Conservation (phyloP, 2,888 invertebrate genomes). For the Sphaerophoria taeniata region DNA sequence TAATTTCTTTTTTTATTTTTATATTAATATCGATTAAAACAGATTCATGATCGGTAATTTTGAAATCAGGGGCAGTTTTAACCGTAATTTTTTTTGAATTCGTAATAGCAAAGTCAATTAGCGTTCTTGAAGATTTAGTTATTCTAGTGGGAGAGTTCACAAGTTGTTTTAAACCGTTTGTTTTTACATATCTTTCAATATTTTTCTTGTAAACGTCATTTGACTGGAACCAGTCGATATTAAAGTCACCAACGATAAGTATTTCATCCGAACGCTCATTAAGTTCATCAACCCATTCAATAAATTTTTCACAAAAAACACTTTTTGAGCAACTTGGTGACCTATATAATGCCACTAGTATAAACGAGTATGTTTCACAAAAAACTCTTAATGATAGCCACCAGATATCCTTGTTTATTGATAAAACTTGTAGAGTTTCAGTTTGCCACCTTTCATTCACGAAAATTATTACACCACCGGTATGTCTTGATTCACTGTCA, state of each 20-base stretch:
- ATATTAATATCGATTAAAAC: not conserved
- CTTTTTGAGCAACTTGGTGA: too few species aligned
- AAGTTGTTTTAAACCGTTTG: not conserved
- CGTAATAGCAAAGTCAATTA: not conserved
- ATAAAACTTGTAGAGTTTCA: not conserved
- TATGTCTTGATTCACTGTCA: conserved; percentile 18
- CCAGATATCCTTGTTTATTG: not conserved
- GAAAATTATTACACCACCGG: conserved; percentile 24
- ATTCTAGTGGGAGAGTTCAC: not conserved
- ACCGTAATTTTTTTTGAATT: not conserved
- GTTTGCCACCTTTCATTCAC: conserved; percentile 2
- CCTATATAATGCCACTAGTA: too few species aligned
- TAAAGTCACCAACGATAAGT: too few species aligned
- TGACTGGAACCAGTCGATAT: too few species aligned
- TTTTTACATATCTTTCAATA: not conserved
- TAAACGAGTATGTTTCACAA: too few species aligned
- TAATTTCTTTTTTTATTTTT: not conserved
- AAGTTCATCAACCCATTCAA: too few species aligned
- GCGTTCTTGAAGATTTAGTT: not conserved
- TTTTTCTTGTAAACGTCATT: too few species aligned
- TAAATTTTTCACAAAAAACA: too few species aligned
- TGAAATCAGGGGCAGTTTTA: not conserved
- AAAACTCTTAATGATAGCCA: too few species aligned
- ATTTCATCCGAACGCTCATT: too few species aligned
- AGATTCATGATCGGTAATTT: not conserved